phyloP scores from a whole-genome alignment of 2,888 invertebrate species.

The Sycophila texana region DNA sequence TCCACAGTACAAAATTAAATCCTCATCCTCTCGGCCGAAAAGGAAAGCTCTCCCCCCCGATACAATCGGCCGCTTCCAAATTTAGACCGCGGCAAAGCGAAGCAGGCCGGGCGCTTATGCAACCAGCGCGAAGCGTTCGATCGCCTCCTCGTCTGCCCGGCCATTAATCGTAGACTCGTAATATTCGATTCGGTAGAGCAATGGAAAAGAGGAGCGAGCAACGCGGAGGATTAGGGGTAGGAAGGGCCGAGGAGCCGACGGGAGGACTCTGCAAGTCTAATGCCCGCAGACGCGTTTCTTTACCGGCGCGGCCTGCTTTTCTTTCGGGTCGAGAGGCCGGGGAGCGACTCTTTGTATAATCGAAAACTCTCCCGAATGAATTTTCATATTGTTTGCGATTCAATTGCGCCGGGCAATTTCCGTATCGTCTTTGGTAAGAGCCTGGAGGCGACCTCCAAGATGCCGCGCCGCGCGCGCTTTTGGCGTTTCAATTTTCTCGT shows the following conservation, averaged over 20 bases:
- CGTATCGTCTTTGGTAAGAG: too few species aligned
- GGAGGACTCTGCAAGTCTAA: conserved; percentile 67
- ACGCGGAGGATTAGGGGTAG: too few species aligned
- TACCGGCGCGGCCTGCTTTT: background rate
- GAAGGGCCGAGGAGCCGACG: background rate
- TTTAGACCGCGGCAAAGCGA: conserved; percentile 24
- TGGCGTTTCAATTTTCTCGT: too few species aligned
- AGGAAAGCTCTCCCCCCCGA: background rate
- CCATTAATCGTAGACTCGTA: background rate
- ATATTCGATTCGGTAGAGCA: too few species aligned
- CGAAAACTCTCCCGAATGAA: conserved; percentile 9
- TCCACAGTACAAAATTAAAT: background rate
- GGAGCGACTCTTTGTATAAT: background rate
- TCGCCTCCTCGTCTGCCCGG: conserved; percentile 1
- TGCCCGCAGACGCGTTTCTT: conserved; percentile 61
- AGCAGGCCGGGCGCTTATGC: background rate
- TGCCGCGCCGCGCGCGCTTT: too few species aligned
- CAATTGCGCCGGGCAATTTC: background rate
- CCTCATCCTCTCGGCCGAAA: background rate
- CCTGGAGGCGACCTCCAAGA: too few species aligned
- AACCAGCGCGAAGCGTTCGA: conserved; percentile 30
- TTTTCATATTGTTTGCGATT: conserved; percentile 11
- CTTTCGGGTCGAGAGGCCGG: background rate
- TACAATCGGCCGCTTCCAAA: conserved; percentile 10
- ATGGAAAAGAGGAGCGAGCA: too few species aligned